phyloP scores from a whole-genome alignment of 2,113 vertebrate species.

The Forbesichthys papilliferus region DNA sequence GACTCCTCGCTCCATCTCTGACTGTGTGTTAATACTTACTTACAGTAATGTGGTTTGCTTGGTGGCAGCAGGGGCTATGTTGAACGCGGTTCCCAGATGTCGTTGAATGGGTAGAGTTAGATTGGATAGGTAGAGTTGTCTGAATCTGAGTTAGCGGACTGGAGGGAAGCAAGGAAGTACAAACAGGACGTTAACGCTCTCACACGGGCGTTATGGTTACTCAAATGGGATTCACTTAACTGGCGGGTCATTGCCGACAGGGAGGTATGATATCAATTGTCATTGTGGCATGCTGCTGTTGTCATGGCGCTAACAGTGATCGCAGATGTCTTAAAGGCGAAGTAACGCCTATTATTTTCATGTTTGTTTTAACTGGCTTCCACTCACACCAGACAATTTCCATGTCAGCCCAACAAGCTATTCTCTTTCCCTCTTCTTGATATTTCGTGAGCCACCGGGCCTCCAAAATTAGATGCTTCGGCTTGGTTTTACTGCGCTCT shows the following conservation, averaged over 20 bases:
- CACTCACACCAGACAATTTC: conserved; percentile 56
- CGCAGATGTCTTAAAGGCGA: conserved; percentile 32
- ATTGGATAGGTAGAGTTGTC: not conserved
- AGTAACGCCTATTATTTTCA: conserved; percentile 55
- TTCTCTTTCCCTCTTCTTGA: conserved; percentile 54
- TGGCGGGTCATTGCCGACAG: conserved; percentile 23
- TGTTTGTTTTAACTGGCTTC: conserved; percentile 69
- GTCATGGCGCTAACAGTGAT: conserved; percentile 45
- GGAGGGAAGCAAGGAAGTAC: conserved; percentile 27
- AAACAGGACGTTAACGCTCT: conserved; percentile 61
- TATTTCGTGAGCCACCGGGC: conserved; percentile 50
- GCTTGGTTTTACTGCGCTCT: conserved; percentile 71
- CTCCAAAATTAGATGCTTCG: conserved; percentile 68
- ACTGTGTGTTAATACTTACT: conserved; percentile 45
- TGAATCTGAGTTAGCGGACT: not conserved
- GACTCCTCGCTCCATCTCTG: conserved; percentile 20
- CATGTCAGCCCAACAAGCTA: conserved; percentile 50
- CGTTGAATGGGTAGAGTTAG: conserved; percentile 17
- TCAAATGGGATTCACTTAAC: conserved; percentile 42
- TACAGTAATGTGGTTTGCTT: conserved; percentile 26
- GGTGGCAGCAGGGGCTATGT: conserved; percentile 32
- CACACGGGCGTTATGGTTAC: conserved; percentile 25
- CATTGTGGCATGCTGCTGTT: conserved; percentile 27
- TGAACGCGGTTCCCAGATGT: conserved; percentile 68
- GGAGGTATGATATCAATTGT: conserved; percentile 17